Conservation (phyloP, 2,797 vertebrate species). For the Paedocypris micromegethes region DNA sequence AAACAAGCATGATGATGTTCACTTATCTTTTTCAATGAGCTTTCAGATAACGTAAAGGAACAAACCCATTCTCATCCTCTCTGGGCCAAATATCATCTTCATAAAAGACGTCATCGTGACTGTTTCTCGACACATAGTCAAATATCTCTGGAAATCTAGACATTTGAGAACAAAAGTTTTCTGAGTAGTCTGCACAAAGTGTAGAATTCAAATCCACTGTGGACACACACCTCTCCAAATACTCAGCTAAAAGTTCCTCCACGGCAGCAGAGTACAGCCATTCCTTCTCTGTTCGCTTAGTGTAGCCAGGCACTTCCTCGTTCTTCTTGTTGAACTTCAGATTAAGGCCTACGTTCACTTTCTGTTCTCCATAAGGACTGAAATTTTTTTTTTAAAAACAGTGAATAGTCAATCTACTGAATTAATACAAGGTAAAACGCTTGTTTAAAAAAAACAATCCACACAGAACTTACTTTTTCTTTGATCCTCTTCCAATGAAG, state of each 20-base stretch:
- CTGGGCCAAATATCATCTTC: slow-evolving; percentile 96
- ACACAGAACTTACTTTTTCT: slow-evolving; percentile 80
- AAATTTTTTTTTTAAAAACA: neutral
- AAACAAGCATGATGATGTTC: neutral
- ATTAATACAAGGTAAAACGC: neutral
- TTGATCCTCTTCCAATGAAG: slow-evolving; percentile 94
- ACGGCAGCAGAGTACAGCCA: slow-evolving; percentile 94
- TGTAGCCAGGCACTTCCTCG: slow-evolving; percentile 97
- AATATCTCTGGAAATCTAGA: slow-evolving; percentile 88
- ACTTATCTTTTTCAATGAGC: neutral
- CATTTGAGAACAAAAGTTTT: neutral
- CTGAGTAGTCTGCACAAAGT: neutral
- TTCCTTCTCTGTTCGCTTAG: slow-evolving; percentile 90
- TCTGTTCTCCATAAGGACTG: slow-evolving; percentile 95
- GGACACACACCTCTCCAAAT: slow-evolving; percentile 81
- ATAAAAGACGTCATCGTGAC: slow-evolving; percentile 92
- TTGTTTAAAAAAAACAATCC: neutral
- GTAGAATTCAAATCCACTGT: neutral
- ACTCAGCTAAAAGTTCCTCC: slow-evolving; percentile 87
- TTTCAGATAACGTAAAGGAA: neutral
- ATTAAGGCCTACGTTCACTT: slow-evolving; percentile 89
- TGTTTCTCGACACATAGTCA: slow-evolving; percentile 80
- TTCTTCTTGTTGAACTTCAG: slow-evolving; percentile 99
- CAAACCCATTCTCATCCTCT: slow-evolving; percentile 86
- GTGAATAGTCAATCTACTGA: neutral